phyloP scores from a whole-genome alignment of 2,113 vertebrate species.

The Nycticorax nycticorax region DNA sequence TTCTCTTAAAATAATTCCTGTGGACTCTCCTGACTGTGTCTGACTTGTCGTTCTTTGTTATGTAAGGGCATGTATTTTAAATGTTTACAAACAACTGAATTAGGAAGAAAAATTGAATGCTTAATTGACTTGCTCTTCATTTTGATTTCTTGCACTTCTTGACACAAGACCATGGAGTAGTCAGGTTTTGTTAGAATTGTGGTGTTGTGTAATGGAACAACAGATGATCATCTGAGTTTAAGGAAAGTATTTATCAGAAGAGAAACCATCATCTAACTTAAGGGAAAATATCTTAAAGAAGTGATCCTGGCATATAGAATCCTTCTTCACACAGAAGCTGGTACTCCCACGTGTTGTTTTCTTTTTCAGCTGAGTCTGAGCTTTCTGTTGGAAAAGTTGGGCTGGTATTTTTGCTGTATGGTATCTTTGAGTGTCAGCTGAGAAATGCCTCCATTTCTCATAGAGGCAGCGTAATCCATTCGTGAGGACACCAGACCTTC shows the following conservation, averaged over 20 bases:
- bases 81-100: neutral
- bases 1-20: neutral
- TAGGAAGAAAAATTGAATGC: neutral
- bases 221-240: neutral
- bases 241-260: neutral
- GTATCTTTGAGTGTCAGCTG: neutral
- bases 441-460: neutral
- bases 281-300: neutral
- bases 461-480: neutral
- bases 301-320: neutral
- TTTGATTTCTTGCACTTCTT: neutral
- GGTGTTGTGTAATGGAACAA: neutral
- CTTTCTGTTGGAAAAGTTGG: neutral
- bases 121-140: neutral
- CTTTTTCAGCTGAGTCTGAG: neutral
- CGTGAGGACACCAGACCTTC: neutral
- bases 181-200: neutral
- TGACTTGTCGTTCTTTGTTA: neutral
- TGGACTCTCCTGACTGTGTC: neutral
- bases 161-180: neutral
- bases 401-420: neutral
- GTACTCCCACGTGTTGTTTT: neutral
- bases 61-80: neutral
- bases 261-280: neutral
- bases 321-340: neutral